These are phyloP conservation scores for Sebastes minor DNA, from an alignment of 2,797 vertebrate species.

Conservation along the genomic window DNA sequence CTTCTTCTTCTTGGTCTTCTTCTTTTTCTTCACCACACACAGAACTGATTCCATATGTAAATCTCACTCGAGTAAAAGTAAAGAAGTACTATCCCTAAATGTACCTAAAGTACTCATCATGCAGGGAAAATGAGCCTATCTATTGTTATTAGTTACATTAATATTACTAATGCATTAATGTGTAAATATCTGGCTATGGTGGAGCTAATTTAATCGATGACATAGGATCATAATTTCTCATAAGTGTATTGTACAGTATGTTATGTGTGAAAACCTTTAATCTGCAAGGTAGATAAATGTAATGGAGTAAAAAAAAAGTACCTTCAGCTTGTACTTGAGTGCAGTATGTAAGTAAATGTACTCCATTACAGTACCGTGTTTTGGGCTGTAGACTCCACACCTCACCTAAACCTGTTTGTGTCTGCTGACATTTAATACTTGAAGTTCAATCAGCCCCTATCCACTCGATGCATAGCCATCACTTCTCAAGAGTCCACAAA, in stretches of 20 bases:
- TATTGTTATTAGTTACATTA: not conserved
- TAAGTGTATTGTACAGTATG: not conserved
- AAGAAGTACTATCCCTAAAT: not conserved
- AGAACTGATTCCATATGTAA: not conserved
- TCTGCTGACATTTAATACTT: conserved; percentile 44
- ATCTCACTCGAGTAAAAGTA: not conserved
- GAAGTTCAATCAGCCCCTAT: conserved; percentile 1
- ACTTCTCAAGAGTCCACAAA: conserved; percentile 1
- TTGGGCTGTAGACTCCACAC: conserved; percentile 13
- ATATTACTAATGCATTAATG: not conserved
- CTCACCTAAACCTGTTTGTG: conserved; percentile 27
- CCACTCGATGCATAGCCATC: not conserved
- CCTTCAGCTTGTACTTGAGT: not conserved
- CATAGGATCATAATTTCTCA: not conserved
- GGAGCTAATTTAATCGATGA: not conserved
- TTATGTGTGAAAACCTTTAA: not conserved
- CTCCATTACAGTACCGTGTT: not conserved
- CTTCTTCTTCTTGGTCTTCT: too few relatives aligned
- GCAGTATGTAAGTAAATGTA: not conserved
- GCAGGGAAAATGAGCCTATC: not conserved
- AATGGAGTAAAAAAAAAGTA: not conserved
- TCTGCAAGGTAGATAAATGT: not conserved
- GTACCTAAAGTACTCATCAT: not conserved
- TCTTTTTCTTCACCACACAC: too few relatives aligned
- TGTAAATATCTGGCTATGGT: not conserved